Conservation (phyloP, 35 echinoderm and acorn worm genomes). For the Anneissia japonica region DNA sequence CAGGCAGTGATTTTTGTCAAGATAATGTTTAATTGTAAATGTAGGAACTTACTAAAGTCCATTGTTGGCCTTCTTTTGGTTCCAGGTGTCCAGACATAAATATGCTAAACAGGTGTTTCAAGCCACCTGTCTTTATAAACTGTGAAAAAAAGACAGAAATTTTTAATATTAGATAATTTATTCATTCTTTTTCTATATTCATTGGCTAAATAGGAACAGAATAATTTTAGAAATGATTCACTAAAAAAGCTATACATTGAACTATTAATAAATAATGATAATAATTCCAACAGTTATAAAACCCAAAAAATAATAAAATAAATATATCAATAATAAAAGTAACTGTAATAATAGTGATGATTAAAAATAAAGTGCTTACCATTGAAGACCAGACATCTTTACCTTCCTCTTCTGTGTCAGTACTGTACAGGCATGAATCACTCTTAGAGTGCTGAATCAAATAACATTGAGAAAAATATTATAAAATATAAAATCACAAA, state of each 20-base stretch:
- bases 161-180: not conserved
- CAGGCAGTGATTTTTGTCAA: too few relatives aligned
- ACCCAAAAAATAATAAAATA: too few relatives aligned
- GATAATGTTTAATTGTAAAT: too few relatives aligned
- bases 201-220: too few relatives aligned
- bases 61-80: slow-evolving; percentile 34
- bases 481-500: not conserved
- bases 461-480: not conserved
- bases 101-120: slow-evolving; percentile 70
- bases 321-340: too few relatives aligned
- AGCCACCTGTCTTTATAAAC: slow-evolving; percentile 68
- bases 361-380: not conserved
- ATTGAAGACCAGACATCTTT: slow-evolving; percentile 36
- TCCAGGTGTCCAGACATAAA: slow-evolving; percentile 72
- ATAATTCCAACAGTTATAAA: too few relatives aligned
- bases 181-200: not conserved
- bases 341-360: too few relatives aligned
- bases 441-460: slow-evolving; percentile 17
- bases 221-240: too few relatives aligned
- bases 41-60: slow-evolving; percentile 60
- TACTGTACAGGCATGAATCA: slow-evolving; percentile 30
- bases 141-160: slow-evolving; percentile 13
- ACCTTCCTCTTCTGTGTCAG: slow-evolving; percentile 27
- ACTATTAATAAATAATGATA: too few relatives aligned
- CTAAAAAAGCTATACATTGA: too few relatives aligned